These are phyloP conservation scores for Atlantisia rogersi DNA, from an alignment of 2,113 vertebrate genomes.

Conservation along the genomic window DNA sequence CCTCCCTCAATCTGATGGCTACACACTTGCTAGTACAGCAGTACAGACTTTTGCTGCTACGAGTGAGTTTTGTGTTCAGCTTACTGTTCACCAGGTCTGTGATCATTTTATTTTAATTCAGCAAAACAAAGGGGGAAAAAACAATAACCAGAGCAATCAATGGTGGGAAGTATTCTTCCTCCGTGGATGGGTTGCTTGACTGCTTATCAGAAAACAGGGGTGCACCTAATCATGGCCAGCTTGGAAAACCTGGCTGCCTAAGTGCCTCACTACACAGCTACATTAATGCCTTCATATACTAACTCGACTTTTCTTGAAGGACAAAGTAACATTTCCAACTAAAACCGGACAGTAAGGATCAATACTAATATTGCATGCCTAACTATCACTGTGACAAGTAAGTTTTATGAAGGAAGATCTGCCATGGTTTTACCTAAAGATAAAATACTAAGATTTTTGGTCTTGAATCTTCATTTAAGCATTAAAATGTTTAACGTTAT, in stretches of 20 bases:
- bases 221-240: neutral
- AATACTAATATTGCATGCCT: neutral
- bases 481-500: neutral
- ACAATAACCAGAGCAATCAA: neutral
- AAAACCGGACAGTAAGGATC: neutral
- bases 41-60: rapidly evolving
- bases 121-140: neutral
- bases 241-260: neutral
- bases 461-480: neutral
- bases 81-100: neutral
- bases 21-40: neutral
- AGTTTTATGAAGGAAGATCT: neutral
- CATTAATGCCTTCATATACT: neutral
- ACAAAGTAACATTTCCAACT: neutral
- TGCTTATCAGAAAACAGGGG: neutral
- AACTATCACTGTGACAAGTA: neutral
- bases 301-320: neutral
- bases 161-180: neutral
- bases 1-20: neutral
- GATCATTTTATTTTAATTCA: neutral
- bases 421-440: neutral
- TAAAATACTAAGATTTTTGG: neutral
- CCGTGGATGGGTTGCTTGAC: neutral
- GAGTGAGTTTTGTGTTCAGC: neutral
- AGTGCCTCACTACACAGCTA: neutral